A percentile compares a stretch with the other conserved stretches of the same genome.
phyloP scores from a whole-genome alignment of 2,797 vertebrate species.

The Falco biarmicus region DNA sequence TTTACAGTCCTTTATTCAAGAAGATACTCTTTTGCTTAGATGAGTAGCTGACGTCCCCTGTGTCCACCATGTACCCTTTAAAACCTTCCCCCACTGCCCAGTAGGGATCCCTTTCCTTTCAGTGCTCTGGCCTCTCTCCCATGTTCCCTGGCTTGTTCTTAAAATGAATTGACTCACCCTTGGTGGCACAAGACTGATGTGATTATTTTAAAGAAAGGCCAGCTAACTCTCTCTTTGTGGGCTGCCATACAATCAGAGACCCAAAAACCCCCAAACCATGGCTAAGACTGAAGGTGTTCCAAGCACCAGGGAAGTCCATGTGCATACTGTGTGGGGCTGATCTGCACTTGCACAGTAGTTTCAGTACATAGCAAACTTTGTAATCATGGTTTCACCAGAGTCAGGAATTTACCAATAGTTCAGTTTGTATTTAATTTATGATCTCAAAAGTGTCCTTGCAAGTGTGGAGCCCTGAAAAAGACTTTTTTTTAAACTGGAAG shows the following conservation, averaged over 20 bases:
- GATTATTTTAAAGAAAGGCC: neutral
- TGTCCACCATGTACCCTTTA: neutral
- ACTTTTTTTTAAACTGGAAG: neutral
- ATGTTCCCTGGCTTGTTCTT: neutral
- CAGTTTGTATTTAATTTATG: neutral
- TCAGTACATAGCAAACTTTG: neutral
- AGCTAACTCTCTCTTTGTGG: neutral
- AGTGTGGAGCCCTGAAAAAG: neutral
- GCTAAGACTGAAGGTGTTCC: neutral
- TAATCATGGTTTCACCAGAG: neutral
- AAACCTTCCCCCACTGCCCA: neutral
- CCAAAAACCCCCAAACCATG: too few relatives aligned
- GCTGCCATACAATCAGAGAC: neutral
- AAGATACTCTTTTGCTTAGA: neutral
- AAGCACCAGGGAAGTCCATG: neutral
- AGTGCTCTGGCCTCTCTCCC: neutral
- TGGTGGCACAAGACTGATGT: neutral
- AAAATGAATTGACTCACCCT: neutral
- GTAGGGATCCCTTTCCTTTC: neutral
- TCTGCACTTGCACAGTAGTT: neutral
- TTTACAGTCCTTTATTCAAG: neutral
- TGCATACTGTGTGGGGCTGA: neutral
- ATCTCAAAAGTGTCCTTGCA: neutral
- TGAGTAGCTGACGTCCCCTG: neutral
- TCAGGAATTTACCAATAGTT: neutral